Conservation (phyloP, 64 coral and sea anemone species). For the Montipora cactus region DNA sequence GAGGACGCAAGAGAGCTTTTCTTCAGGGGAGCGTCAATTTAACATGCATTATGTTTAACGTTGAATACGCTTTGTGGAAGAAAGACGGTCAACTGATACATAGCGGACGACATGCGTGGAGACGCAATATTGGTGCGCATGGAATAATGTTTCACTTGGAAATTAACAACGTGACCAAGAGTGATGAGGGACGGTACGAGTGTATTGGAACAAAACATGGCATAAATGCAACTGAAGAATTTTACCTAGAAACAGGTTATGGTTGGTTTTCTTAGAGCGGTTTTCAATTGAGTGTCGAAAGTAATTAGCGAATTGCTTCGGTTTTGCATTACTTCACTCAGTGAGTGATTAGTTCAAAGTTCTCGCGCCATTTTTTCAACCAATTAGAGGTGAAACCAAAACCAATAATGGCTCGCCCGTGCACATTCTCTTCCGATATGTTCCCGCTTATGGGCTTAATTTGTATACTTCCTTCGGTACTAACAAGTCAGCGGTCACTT, state of each 20-base stretch:
- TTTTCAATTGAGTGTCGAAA: too few species aligned
- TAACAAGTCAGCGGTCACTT: too few species aligned
- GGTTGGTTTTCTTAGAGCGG: neutral
- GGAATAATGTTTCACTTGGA: neutral
- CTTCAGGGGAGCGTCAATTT: constrained; percentile 10
- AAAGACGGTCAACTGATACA: neutral
- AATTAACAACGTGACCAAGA: constrained; percentile 25
- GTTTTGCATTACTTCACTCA: too few species aligned
- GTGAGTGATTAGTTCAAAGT: too few species aligned
- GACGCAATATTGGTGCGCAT: neutral
- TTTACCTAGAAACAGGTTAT: constrained; percentile 10
- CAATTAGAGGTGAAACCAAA: too few species aligned
- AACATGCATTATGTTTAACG: constrained; percentile 8
- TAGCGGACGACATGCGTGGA: neutral
- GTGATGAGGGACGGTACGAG: constrained; percentile 18
- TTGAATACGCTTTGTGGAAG: neutral
- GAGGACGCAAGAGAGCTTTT: neutral
- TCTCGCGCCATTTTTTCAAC: too few species aligned
- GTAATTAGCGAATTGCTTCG: too few species aligned
- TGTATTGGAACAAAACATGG: neutral
- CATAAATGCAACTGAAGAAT: neutral
- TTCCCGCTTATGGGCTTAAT: too few species aligned
- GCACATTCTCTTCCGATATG: too few species aligned
- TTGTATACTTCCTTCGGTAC: too few species aligned
- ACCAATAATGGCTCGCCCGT: too few species aligned